A percentile compares a stretch with the other conserved stretches of the same genome.
These are phyloP conservation scores for Eulithis prunata DNA, from an alignment of 2,888 invertebrate genomes.

Conservation along the genomic window DNA sequence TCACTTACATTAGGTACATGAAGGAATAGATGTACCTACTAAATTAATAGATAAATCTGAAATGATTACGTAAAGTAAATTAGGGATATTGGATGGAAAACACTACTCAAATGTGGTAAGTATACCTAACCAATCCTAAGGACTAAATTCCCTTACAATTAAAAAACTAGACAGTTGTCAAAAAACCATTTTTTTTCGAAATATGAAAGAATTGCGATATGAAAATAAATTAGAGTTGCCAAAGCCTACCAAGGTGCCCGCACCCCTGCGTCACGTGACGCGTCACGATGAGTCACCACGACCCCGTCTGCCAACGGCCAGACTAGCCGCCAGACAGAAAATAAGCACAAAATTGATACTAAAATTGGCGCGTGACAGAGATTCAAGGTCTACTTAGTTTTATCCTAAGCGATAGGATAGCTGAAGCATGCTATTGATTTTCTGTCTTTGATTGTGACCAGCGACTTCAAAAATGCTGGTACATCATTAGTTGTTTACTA, in stretches of 20 bases:
- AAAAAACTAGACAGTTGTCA: too few species aligned
- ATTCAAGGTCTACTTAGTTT: constrained; percentile 41
- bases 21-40: too few species aligned
- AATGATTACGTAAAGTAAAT: too few species aligned
- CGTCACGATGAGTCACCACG: constrained; percentile 62
- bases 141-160: too few species aligned
- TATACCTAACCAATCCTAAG: too few species aligned
- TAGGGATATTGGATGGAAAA: too few species aligned
- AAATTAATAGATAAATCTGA: too few species aligned
- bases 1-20: background rate
- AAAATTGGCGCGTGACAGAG: constrained; percentile 39
- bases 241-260: constrained; percentile 39
- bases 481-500: background rate
- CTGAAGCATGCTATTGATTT: constrained; percentile 12
- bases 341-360: constrained; percentile 54
- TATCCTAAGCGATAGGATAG: constrained; percentile 17
- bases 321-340: constrained; percentile 57
- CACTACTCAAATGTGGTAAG: too few species aligned
- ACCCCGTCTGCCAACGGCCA: constrained; percentile 50
- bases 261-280: constrained; percentile 66
- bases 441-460: constrained; percentile 6
- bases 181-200: too few species aligned
- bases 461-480: background rate
- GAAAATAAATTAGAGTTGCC: background rate
- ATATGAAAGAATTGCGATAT: too few species aligned